phyloP scores from a whole-genome alignment of 2,888 invertebrate genomes.

The Scrobipalpa atriplicella region DNA sequence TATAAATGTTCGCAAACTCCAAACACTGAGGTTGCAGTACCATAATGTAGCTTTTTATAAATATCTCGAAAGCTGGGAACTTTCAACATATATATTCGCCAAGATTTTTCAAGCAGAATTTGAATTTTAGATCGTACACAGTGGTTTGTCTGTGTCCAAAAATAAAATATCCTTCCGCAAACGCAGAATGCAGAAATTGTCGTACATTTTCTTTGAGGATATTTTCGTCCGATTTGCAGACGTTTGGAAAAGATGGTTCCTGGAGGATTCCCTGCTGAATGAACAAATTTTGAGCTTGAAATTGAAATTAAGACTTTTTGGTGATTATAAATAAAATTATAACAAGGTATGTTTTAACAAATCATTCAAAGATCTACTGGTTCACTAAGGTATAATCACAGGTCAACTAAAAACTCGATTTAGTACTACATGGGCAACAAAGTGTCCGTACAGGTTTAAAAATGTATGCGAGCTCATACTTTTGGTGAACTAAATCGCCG shows the following conservation, averaged over 20 bases:
- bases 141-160: neutral
- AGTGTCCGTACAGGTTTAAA: too few species aligned
- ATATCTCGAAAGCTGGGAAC: neutral
- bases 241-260: neutral
- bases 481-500: too few species aligned
- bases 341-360: too few species aligned
- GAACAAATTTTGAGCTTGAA: neutral
- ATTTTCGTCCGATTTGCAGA: neutral
- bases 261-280: neutral
- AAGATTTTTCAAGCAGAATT: neutral
- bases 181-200: constrained; percentile 8
- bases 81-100: neutral
- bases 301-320: too few species aligned
- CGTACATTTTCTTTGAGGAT: constrained; percentile 8
- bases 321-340: too few species aligned
- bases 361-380: too few species aligned
- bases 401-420: too few species aligned
- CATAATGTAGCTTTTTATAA: neutral
- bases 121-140: constrained; percentile 1
- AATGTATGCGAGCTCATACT: too few species aligned
- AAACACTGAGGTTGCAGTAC: too few species aligned
- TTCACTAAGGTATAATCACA: too few species aligned
- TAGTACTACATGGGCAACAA: too few species aligned
- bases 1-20: too few species aligned
- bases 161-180: constrained; percentile 4